A percentile compares a stretch with the other conserved stretches of the same genome.
Conservation (phyloP, 92 coral and sea anemone species). For the Zoanthus solanderi region DNA sequence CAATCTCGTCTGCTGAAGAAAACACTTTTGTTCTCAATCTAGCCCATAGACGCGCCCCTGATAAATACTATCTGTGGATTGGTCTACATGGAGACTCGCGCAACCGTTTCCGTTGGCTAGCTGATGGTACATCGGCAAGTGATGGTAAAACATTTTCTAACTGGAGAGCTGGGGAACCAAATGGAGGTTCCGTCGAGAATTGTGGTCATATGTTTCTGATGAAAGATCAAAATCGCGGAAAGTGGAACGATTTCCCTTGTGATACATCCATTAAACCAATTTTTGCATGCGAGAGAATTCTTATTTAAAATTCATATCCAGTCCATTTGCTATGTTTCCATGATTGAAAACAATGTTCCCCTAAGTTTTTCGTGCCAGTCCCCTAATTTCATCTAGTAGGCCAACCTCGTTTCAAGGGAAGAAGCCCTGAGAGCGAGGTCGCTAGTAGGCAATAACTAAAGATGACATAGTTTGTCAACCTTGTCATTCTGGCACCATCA, state of each 20-base stretch:
- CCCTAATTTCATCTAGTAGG: no score
- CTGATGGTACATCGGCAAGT: neutral
- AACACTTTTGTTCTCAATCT: slow-evolving; percentile 2
- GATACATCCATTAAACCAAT: neutral
- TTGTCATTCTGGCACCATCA: no score
- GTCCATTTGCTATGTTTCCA: neutral
- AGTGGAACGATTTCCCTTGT: neutral
- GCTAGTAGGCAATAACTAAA: no score
- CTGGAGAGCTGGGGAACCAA: neutral
- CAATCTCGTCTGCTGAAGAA: slow-evolving; percentile 16
- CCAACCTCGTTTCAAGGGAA: no score
- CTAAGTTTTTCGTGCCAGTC: no score
- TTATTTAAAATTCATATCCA: neutral
- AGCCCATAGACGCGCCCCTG: neutral
- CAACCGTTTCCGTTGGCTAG: slow-evolving; percentile 3
- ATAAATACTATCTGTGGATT: neutral
- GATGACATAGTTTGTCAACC: no score
- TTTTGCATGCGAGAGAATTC: neutral
- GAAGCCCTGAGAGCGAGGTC: no score
- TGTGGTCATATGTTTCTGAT: neutral
- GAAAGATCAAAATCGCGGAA: neutral
- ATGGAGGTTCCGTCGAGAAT: neutral
- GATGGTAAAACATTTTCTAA: neutral
- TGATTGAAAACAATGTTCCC: neutral
- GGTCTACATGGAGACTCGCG: neutral